Base-by-base conservation (phyloP, 2,888 invertebrate species). In the Elmis aenea region DNA sequence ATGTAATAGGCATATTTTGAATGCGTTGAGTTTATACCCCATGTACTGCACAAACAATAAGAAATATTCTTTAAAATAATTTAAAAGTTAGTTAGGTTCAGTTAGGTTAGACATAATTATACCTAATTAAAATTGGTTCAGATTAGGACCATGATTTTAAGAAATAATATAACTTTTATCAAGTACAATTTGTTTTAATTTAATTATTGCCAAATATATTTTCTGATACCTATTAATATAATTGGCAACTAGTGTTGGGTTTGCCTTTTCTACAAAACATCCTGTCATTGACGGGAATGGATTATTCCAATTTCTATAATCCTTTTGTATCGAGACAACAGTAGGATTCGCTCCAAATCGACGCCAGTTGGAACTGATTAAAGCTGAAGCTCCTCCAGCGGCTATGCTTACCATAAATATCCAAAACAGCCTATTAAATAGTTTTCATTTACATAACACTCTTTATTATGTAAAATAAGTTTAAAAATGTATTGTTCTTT, bases 281-380 rank as follows among this genome's bases (percentile, higher is more conserved):
- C 70, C 70, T 0, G 79, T 80, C 2, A 74, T 60, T 0, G 74
- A 75, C 0, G 79, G 77, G 46, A 79, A 67, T 8, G 70, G 70
- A 57, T 73, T 76, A 29, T 68, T 62, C 79, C 80, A 81, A 21
- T 73, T 72, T 25, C 79, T 59, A 58, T 71, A 80, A 62, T 80
- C 76, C 46, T 79, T 80, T 51, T 79, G 74, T 42, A 80, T 57
- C 0, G 79, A 75, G 5, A 79, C 75, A 3, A 81, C 79, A 0
- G 79, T 80, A 0, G 80, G 79, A 52, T 71, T 78, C 25, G 75
- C 76, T 25, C 66, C 68, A 62, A 72, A 81, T 2, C 78, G 59
- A 46, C 68, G 69, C 66, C 72, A 70, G 49, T 77, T 79, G 3
- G 38, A 28, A n/a, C 38, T 15, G 2, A 22, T 35, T 25, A 42